Evolutionary conservation across 2,888 invertebrate genomes (phyloP), one percentile per base, ranked within the genome.

Genomic region (Tinea trinotella): DNA sequence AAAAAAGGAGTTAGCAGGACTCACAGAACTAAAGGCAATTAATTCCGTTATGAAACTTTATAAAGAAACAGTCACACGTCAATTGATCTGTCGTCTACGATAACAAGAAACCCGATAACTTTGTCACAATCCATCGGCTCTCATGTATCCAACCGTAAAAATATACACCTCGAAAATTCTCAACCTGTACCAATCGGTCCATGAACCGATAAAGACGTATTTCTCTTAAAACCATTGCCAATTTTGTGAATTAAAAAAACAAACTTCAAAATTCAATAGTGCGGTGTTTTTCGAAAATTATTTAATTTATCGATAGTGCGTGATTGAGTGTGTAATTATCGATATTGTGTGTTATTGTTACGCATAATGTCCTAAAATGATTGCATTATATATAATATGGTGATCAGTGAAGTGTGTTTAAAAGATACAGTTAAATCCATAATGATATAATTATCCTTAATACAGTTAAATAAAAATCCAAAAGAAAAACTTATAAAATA

Each of bases 111-210:
- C 71, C 72, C 61, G 77, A 80, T 79, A 75, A 74, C 58, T 74
- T 73, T 76, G 83, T 82, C 76, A 80, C 83, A 83, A 82, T 64
- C 68, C 70, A 81, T 76, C 81, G 80, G 68, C 67, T 74, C 70
- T 67, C 66, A 64, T 59, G 67, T 67, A 67, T 57, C 68, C 66
- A 65, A 83, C 72, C 84, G 82, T 83, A 80, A 84, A 84, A 40
- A 40, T 15, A 83, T 80, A 74, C 76, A 78, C 75, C 77, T 82
- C 78, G 80, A 84, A 85, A 80, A n/a, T n/a, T 74, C 70, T 65
- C 69, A 63, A 62, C 40, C 77, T 76, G 76, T 80, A 69, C 64
- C 65, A 59, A 63, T 65, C 59, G 62, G 65, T 64, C 71, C 54
- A 64, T 62, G 67, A 65, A 50, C 59, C 66, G 66, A 71, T 70